These are phyloP conservation scores for Siniperca obscura DNA, from an alignment of 2,797 vertebrate species.

Conservation along the genomic window DNA sequence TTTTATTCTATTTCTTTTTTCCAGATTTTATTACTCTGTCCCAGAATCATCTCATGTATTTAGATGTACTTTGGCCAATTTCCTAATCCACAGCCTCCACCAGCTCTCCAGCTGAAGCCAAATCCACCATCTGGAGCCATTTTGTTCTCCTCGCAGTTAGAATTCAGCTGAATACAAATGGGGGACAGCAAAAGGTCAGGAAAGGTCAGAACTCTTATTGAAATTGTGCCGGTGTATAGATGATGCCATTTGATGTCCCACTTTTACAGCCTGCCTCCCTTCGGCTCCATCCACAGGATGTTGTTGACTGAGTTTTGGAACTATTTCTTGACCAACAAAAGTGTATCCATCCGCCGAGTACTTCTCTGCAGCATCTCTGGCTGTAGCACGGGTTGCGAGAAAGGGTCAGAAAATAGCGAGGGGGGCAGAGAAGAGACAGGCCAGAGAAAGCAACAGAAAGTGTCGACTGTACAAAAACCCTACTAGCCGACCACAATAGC, in stretches of 20 bases:
- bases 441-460: no score
- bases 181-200: constrained; percentile 11
- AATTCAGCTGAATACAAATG: constrained; percentile 37
- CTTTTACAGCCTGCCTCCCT: background rate
- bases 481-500: no score
- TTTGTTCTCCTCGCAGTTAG: constrained; percentile 5
- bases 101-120: constrained; percentile 1
- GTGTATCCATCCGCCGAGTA: no score
- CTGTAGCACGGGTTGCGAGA: no score
- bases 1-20: background rate
- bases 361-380: no score
- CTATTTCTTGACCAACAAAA: no score
- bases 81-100: constrained; percentile 14
- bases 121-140: constrained; percentile 22
- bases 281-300: background rate
- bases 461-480: no score
- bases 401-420: no score
- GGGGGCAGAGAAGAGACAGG: no score
- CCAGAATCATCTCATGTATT: background rate
- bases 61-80: background rate
- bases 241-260: constrained; percentile 5
- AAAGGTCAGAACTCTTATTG: constrained; percentile 35
- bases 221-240: background rate
- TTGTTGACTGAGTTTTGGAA: no score
- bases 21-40: background rate